These are phyloP conservation scores for Drosophila tsacasi DNA, from an alignment of 1,140 invertebrate genomes.

Conservation along the genomic window DNA sequence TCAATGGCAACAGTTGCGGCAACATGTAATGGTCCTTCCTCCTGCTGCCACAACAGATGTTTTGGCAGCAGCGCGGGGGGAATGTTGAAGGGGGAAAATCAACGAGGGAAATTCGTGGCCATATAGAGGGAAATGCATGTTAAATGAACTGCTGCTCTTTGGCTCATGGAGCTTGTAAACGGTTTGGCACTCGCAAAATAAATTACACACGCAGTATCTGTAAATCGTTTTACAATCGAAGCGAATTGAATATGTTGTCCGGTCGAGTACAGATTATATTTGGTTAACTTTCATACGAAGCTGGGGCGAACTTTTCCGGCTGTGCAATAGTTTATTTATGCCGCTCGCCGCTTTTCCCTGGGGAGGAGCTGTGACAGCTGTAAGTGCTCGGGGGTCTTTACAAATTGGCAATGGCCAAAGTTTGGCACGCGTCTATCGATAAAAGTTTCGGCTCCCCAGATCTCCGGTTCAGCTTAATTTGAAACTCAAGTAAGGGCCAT, in stretches of 20 bases:
- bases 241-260: conserved; percentile 53
- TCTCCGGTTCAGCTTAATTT: conserved; percentile 40
- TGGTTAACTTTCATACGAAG: conserved; percentile 42
- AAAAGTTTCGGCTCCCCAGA: conserved; percentile 34
- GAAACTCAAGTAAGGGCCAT: conserved; percentile 42
- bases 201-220: conserved; percentile 59
- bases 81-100: conserved; percentile 2
- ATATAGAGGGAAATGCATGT: conserved; percentile 36
- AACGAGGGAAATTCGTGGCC: conserved; percentile 1
- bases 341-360: conserved; percentile 5
- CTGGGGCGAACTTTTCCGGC: conserved; percentile 29
- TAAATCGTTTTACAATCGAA: conserved; percentile 52
- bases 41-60: conserved; percentile 33
- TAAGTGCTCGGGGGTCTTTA: conserved; percentile 48
- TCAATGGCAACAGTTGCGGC: conserved; percentile 58
- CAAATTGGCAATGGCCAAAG: conserved; percentile 59
- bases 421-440: conserved; percentile 51
- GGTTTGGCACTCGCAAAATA: conserved; percentile 58
- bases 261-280: conserved; percentile 54
- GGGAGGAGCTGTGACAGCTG: conserved; percentile 28
- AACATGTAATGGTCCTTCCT: conserved; percentile 50
- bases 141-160: conserved; percentile 48
- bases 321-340: conserved; percentile 43
- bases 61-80: conserved; percentile 20
- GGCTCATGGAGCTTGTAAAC: conserved; percentile 50